A percentile compares a stretch with the other conserved stretches of the same genome.
phyloP scores from a whole-genome alignment of 2,797 vertebrate genomes.

The Rhinophrynus dorsalis region DNA sequence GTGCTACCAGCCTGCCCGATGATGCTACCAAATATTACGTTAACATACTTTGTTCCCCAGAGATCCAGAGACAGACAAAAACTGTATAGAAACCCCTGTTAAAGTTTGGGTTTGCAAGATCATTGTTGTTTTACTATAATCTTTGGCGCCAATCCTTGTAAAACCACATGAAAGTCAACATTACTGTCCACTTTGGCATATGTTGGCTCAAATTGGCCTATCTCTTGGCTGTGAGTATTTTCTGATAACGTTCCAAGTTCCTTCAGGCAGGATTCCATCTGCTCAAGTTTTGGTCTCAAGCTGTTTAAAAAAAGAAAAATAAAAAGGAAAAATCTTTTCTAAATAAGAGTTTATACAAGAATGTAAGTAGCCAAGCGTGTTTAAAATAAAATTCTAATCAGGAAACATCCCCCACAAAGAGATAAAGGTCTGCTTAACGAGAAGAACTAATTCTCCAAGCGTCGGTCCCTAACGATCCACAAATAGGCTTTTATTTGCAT shows the following conservation, averaged over 20 bases:
- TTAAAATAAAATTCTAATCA: slow-evolving; percentile 31
- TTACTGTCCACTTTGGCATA: slow-evolving; percentile 73
- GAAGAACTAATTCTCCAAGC: slow-evolving; percentile 39
- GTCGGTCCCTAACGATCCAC: slow-evolving; percentile 21
- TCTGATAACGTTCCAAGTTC: slow-evolving; percentile 68
- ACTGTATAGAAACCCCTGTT: neutral
- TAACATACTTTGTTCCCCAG: too few relatives aligned
- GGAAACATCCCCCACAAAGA: slow-evolving; percentile 38
- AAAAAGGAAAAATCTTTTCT: slow-evolving; percentile 12
- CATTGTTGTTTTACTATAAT: slow-evolving; percentile 27
- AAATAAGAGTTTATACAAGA: slow-evolving; percentile 35
- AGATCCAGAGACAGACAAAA: too few relatives aligned
- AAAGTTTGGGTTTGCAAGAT: slow-evolving; percentile 4
- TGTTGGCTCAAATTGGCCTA: slow-evolving; percentile 69
- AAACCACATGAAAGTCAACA: slow-evolving; percentile 68
- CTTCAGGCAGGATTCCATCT: slow-evolving; percentile 76
- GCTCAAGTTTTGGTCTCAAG: slow-evolving; percentile 76
- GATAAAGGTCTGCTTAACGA: slow-evolving; percentile 43
- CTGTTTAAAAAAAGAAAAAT: slow-evolving; percentile 53
- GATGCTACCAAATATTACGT: too few relatives aligned
- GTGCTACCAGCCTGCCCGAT: too few relatives aligned
- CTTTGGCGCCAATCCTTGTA: slow-evolving; percentile 61
- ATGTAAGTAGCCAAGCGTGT: slow-evolving; percentile 31
- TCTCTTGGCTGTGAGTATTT: slow-evolving; percentile 69
- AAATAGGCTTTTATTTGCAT: slow-evolving; percentile 47